Evolutionary conservation across 2,797 vertebrate genomes (phyloP), one percentile per base, ranked within the genome.

Genomic region (Pteropus rufus): DNA sequence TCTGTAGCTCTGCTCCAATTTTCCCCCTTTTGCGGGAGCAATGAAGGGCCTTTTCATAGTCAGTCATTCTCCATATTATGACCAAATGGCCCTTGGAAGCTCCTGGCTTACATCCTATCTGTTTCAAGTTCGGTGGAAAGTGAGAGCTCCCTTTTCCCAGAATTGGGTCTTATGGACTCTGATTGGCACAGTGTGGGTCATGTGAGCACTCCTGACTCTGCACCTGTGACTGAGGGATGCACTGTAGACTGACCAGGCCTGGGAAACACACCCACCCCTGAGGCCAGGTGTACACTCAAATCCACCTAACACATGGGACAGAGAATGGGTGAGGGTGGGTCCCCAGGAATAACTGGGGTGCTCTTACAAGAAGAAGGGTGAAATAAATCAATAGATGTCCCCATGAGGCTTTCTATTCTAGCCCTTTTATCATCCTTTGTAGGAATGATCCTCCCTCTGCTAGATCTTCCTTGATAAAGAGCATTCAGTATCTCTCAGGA

Each of bases 151-250:
- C 8, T 75, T 87, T 10, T 23, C 58, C 49, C 36, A 85, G 34
- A 41, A 46, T 36, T 72, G 70, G 44, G 34, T 58, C 44, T 81
- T 44, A 26, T 1, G 4, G 69, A 49, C 36, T 69, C 76, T 62
- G 41, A 81, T 16, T 34, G 85, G 81, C 21, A 21, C 79, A 91
- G 18, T 36, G 9, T 10, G 73, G 65, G 62, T 69, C 41, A 39
- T 3, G 0, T 29, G 21, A 34, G 15, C 9, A 4, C 23, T 29
- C 23, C 14, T 44, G 49, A n/a, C 39, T 4, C 52, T 72, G n/a
- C 5, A 7, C 10, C 23, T 52, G 49, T 26, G 60, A 67, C 64
- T 34, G 8, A 9, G 44, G 36, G 46, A 26, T 6, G 39, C 36
- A 23, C 46, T 7, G 6, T 58, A 34, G 34, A 6, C 24, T n/a